These are phyloP conservation scores for Boloria euphrosyne DNA, from an alignment of 2,888 invertebrate species.

Conservation along the genomic window DNA sequence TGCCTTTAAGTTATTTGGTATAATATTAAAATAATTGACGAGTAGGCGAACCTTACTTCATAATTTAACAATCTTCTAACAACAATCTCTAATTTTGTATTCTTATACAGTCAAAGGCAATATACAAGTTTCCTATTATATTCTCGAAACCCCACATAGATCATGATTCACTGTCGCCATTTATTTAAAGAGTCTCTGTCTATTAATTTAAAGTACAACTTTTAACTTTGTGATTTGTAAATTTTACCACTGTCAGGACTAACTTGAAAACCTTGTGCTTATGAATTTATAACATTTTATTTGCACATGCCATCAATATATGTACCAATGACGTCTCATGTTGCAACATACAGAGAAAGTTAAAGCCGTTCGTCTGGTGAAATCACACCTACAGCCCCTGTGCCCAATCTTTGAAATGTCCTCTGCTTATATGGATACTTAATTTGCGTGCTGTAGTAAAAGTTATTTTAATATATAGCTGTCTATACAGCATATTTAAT, in stretches of 20 bases:
- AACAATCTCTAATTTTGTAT: constrained; percentile 19
- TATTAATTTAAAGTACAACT: constrained; percentile 36
- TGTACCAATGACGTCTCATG: constrained; percentile 40
- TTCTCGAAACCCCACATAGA: constrained; percentile 54
- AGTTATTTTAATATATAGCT: constrained; percentile 57
- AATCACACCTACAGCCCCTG: constrained; percentile 76
- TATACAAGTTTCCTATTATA: constrained; percentile 72
- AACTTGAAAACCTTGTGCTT: constrained; percentile 58
- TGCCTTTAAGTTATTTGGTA: neutral
- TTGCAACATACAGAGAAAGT: constrained; percentile 77
- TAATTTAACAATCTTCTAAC: constrained; percentile 22
- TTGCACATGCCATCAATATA: constrained; percentile 53
- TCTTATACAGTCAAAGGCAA: constrained; percentile 36
- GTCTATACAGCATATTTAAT: neutral
- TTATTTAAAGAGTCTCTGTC: constrained; percentile 47
- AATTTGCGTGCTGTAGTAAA: constrained; percentile 58
- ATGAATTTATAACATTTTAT: constrained; percentile 70
- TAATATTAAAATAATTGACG: constrained; percentile 20
- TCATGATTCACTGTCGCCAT: constrained; percentile 62
- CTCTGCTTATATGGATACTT: constrained; percentile 60
- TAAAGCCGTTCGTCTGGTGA: constrained; percentile 65
- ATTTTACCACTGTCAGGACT: neutral
- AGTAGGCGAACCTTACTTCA: constrained; percentile 18
- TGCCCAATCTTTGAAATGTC: constrained; percentile 70
- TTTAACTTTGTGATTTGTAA: neutral